Evolutionary conservation across 2,797 vertebrate genomes (phyloP).

Genomic region (Gouania willdenowi): DNA sequence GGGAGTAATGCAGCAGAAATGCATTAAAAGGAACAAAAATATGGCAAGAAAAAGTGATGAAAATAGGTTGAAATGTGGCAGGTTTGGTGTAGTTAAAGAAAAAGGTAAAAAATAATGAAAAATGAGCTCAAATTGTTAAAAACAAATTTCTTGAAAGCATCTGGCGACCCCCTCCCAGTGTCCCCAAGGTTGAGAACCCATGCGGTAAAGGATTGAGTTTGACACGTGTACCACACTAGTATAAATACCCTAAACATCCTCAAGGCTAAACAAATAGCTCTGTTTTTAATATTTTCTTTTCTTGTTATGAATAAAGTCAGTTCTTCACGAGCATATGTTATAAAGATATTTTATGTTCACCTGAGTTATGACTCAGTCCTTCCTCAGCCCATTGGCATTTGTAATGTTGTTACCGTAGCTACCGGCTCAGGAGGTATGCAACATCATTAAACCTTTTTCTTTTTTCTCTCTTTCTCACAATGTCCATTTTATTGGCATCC

Average conservation of each 20-base stretch:
- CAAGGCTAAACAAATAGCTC: constrained; percentile 34
- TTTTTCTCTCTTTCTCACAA: neutral
- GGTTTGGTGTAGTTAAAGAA: no score
- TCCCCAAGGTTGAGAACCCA: no score
- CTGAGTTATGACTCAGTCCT: constrained; percentile 29
- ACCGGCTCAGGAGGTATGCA: constrained; percentile 18
- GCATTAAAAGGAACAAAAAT: no score
- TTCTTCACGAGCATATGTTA: neutral
- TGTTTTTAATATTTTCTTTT: constrained; percentile 23
- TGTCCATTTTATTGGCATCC: constrained; percentile 11
- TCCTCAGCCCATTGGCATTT: constrained; percentile 17
- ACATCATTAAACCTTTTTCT: constrained; percentile 17
- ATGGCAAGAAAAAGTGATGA: no score
- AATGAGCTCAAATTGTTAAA: no score
- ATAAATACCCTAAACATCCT: constrained; percentile 51
- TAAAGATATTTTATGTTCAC: constrained; percentile 11
- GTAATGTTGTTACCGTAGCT: constrained; percentile 27
- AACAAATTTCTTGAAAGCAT: no score
- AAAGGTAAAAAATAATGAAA: no score
- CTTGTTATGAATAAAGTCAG: constrained; percentile 8
- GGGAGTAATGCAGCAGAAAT: no score
- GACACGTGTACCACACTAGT: constrained; percentile 51
- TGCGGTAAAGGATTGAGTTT: no score
- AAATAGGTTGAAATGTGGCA: no score
- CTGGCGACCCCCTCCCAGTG: no score